Percentiles rank a stretch among this genome's conserved stretches.
Conservation (phyloP, 2,113 vertebrate species). For the Trinectes maculatus region DNA sequence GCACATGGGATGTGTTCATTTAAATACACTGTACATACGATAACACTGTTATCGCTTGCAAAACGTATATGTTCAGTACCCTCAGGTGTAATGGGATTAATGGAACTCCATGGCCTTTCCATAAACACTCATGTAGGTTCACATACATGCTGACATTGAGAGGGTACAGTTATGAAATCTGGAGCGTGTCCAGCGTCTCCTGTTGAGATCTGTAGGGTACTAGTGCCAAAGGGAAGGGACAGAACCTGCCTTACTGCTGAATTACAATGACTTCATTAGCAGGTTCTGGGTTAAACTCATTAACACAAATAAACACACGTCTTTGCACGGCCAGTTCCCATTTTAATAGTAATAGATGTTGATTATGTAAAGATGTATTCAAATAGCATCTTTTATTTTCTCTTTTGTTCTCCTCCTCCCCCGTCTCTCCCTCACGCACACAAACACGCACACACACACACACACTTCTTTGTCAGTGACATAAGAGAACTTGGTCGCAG, state of each 20-base stretch:
- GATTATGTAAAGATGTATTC: constrained; percentile 37
- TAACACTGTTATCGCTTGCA: too few species aligned
- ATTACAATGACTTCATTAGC: constrained; percentile 57
- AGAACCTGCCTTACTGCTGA: constrained; percentile 9
- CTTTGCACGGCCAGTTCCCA: constrained; percentile 50
- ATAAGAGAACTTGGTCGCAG: constrained; percentile 21
- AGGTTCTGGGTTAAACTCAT: constrained; percentile 44
- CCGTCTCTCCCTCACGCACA: background rate
- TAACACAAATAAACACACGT: constrained; percentile 17
- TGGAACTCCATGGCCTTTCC: background rate
- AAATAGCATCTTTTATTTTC: constrained; percentile 10
- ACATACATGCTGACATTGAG: constrained; percentile 3
- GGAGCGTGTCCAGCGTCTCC: constrained; percentile 12
- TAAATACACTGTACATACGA: too few species aligned
- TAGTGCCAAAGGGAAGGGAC: constrained; percentile 21
- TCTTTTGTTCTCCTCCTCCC: background rate
- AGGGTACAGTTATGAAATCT: constrained; percentile 56
- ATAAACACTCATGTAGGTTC: constrained; percentile 1
- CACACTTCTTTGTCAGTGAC: constrained; percentile 14
- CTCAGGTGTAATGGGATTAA: background rate
- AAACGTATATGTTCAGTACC: constrained; percentile 18
- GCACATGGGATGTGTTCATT: background rate
- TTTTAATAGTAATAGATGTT: constrained; percentile 46
- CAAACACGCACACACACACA: constrained; percentile 4
- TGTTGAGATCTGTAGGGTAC: constrained; percentile 16